Conservation (phyloP, 2,113 vertebrate species). For the Promerops cafer region DNA sequence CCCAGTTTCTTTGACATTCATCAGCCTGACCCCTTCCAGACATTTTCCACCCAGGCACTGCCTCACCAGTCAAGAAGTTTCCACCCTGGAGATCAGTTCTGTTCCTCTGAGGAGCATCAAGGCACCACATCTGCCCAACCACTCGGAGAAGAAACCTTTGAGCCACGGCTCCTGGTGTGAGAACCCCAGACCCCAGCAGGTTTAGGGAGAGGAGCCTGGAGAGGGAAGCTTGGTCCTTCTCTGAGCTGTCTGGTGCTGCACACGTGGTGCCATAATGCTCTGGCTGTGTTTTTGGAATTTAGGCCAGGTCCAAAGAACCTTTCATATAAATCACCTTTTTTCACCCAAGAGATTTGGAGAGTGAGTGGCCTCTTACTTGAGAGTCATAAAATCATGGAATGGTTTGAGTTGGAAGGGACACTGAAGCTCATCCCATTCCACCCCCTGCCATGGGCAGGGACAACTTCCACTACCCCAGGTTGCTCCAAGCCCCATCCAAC, state of each 20-base stretch:
- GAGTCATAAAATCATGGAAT: background rate
- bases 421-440: fast-evolving
- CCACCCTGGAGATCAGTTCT: background rate
- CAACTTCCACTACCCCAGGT: fast-evolving
- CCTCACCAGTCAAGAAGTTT: background rate
- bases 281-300: background rate
- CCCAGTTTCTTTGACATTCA: background rate
- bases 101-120: background rate
- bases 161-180: background rate
- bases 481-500: fast-evolving
- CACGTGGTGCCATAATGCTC: fast-evolving
- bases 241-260: background rate
- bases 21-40: background rate
- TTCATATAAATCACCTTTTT: background rate
- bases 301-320: background rate
- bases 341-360: background rate
- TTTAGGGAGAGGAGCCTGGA: background rate
- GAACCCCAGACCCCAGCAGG: background rate
- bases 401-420: background rate
- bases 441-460: background rate
- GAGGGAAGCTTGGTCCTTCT: background rate
- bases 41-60: background rate
- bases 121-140: background rate
- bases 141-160: background rate
- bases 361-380: background rate